phyloP scores from a whole-genome alignment of 2,797 vertebrate genomes.

The Melanotaenia maccullochi region DNA sequence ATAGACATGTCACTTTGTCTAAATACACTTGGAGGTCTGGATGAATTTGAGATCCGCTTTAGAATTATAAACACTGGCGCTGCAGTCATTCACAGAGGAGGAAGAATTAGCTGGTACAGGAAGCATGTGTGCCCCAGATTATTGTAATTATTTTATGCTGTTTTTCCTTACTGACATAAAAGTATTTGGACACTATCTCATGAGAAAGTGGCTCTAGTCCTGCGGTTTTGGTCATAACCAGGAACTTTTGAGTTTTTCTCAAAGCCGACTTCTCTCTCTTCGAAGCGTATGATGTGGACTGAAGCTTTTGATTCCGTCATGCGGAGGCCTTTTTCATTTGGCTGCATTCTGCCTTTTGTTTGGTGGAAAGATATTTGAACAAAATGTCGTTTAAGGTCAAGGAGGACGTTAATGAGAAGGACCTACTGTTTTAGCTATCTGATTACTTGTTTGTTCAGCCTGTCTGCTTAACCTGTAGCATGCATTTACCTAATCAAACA shows the following conservation, averaged over 20 bases:
- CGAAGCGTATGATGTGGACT: constrained; percentile 72
- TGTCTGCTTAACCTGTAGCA: constrained; percentile 75
- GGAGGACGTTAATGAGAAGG: constrained; percentile 56
- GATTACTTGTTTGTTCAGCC: constrained; percentile 79
- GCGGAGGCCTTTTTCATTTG: constrained; percentile 68
- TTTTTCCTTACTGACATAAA: constrained; percentile 76
- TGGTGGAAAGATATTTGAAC: constrained; percentile 74
- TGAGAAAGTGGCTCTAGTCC: constrained; percentile 63
- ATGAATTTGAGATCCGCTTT: constrained; percentile 69
- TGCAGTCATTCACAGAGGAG: constrained; percentile 66
- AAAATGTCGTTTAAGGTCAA: constrained; percentile 80
- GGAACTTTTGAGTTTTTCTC: constrained; percentile 54
- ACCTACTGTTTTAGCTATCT: constrained; percentile 80
- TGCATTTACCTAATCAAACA: constrained; percentile 77
- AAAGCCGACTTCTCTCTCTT: constrained; percentile 52
- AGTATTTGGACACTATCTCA: constrained; percentile 78
- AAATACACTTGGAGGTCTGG: constrained; percentile 73
- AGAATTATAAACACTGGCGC: constrained; percentile 75
- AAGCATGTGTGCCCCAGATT: constrained; percentile 80
- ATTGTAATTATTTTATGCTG: constrained; percentile 79
- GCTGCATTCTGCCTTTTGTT: constrained; percentile 77
- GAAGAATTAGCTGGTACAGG: constrained; percentile 76
- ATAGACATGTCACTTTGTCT: constrained; percentile 77
- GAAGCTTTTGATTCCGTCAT: constrained; percentile 78
- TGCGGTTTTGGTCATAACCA: constrained; percentile 49